Evolutionary conservation across 2,888 invertebrate species (phyloP).

Genomic region (Agrilus cyanescens): DNA sequence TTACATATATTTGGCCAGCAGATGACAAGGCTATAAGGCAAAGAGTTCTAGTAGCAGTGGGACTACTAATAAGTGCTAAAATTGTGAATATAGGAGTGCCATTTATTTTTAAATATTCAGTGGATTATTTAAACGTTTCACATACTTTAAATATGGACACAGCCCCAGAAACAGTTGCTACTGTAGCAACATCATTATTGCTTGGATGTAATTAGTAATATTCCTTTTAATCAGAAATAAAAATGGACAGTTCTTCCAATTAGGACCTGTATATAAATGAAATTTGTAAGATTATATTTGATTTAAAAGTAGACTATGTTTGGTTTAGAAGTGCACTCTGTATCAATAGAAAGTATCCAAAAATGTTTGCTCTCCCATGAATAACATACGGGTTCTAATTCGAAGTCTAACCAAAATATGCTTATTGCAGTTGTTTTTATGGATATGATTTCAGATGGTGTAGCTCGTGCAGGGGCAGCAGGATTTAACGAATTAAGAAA

Average conservation of each 20-base stretch:
- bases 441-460: conserved; percentile 62
- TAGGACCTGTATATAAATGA: too few relatives aligned
- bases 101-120: conserved; percentile 86
- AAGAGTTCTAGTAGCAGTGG: conserved; percentile 74
- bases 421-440: conserved; percentile 7
- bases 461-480: conserved; percentile 80
- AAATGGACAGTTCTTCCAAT: too few relatives aligned
- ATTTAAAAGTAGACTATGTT: too few relatives aligned
- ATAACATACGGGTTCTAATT: too few relatives aligned
- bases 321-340: too few relatives aligned
- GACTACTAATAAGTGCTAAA: conserved; percentile 72
- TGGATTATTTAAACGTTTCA: conserved; percentile 72
- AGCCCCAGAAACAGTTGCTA: conserved; percentile 68
- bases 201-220: conserved; percentile 66
- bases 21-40: conserved; percentile 62
- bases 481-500: conserved; percentile 94
- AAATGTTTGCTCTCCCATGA: too few relatives aligned
- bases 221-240: too few relatives aligned
- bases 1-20: conserved; percentile 92
- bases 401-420: too few relatives aligned
- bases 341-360: too few relatives aligned
- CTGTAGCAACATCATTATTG: conserved; percentile 67
- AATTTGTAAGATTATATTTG: too few relatives aligned
- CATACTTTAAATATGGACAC: conserved; percentile 58
- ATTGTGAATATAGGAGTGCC: conserved; percentile 86